Base-by-base conservation (phyloP, 2,888 invertebrate species). In the Diachrysia chrysitis region DNA sequence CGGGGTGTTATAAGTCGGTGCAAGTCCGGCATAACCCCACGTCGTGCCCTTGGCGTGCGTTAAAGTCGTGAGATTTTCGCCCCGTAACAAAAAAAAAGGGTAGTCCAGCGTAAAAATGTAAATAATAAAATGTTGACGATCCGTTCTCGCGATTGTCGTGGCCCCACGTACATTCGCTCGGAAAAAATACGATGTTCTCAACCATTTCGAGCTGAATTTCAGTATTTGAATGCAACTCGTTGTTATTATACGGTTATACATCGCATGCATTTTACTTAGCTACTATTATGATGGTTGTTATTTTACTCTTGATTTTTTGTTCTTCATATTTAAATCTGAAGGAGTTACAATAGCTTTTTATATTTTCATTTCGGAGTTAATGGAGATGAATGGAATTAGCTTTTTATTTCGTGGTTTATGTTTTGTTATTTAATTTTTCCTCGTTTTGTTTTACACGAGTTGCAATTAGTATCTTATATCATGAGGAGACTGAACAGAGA, bases 101-200 rank as follows among this genome's bases (percentile, higher is more conserved):
- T 6, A 42, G n/a, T 42, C 42, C n/a, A 42, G 7, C n/a, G n/a
- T 42, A 7, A n/a, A n/a, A n/a, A 14, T n/a, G n/a, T n/a, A 4
- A 42, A n/a, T 42, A 42, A n/a, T n/a, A 42, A 7, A n/a, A 42
- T 42, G 42, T 42, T 42, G n/a, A n/a, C 7, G 42, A 0, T 42
- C 42, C n/a, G n/a, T 0, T n/a, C 12, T 6, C 55, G 68, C 66
- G 14, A 4, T 10, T 65, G 63, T 60, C 0, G 5, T 63, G 21
- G 70, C 83, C 66, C 42, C 19, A 82, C 65, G 62, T 58, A 66
- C 53, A 57, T n/a, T 69, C 60, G 70, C 65, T 72, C 55, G 66
- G 69, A 82, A 84, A n/a, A 83, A 83, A 82, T 82, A 77, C 76
- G 63, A 77, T 71, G 69, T 66, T 73, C 58, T 51, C 57, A 58